Conservation (phyloP, 2,113 vertebrate genomes). For the Tricholaema leucomelas region DNA sequence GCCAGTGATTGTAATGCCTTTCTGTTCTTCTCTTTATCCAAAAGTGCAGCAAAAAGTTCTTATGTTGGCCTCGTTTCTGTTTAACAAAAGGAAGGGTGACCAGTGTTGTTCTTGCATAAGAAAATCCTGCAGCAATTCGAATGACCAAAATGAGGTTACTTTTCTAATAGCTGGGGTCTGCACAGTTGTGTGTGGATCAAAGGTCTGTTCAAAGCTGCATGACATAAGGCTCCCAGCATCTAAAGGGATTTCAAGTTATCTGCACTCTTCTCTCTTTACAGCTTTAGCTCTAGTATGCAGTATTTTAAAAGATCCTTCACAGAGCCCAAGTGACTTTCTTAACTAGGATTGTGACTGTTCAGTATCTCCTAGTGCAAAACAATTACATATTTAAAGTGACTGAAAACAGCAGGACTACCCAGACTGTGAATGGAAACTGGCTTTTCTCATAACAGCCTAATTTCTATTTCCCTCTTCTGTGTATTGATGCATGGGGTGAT, state of each 20-base stretch:
- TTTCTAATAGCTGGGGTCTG: rapidly evolving
- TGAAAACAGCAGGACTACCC: not conserved
- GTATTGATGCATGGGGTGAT: not conserved
- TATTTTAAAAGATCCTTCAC: not conserved
- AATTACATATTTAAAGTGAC: not conserved
- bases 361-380: not conserved
- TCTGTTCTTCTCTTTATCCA: not conserved
- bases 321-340: not conserved
- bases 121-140: not conserved
- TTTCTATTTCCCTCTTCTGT: slow-evolving; percentile 4
- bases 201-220: not conserved
- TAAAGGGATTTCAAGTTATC: not conserved
- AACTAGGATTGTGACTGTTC: not conserved
- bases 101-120: not conserved
- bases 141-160: not conserved
- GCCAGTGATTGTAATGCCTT: not conserved
- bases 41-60: not conserved
- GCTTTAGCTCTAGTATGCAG: not conserved
- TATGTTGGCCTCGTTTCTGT: not conserved
- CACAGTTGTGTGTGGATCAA: rapidly evolving
- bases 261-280: not conserved
- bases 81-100: not conserved
- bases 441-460: not conserved
- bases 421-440: not conserved
- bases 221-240: not conserved